Conservation (phyloP, 1,140 invertebrate genomes). For the Tetramorium parvispinum region DNA sequence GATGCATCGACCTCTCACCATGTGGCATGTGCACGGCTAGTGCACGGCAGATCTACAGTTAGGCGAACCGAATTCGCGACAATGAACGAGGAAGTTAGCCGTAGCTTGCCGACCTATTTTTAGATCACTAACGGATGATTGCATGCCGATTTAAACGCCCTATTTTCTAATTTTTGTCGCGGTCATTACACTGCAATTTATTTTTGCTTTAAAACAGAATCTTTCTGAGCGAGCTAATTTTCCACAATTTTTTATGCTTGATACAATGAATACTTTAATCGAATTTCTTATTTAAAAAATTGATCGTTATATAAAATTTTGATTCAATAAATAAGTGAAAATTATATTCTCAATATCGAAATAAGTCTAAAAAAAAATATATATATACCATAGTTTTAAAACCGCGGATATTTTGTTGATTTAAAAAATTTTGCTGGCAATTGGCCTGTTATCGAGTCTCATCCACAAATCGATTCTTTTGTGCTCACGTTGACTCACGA, state of each 20-base stretch:
- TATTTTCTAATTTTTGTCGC: constrained; percentile 48
- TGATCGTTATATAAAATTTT: not conserved
- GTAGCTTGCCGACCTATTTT: constrained; percentile 78
- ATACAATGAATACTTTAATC: not conserved
- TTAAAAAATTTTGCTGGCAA: constrained; percentile 19
- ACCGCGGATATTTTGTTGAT: constrained; percentile 5
- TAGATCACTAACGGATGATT: constrained; percentile 63
- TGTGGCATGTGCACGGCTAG: constrained; percentile 73
- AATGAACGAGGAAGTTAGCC: constrained; percentile 83
- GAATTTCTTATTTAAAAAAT: not conserved
- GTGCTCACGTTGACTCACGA: constrained; percentile 49
- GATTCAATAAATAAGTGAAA: not conserved
- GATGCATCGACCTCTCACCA: constrained; percentile 70
- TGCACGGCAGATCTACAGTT: constrained; percentile 82
- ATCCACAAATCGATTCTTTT: constrained; percentile 7
- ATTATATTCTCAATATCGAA: not conserved
- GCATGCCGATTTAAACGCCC: constrained; percentile 64
- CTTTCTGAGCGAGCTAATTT: not conserved
- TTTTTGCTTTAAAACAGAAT: not conserved
- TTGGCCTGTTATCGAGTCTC: constrained; percentile 16
- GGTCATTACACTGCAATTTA: not conserved
- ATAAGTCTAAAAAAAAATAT: no score
- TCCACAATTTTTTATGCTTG: not conserved
- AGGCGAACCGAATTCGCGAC: constrained; percentile 85
- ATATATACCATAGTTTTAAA: not conserved